Evolutionary conservation across 2,888 invertebrate genomes (phyloP).

Genomic region (Lasioglossum oenotherae): DNA sequence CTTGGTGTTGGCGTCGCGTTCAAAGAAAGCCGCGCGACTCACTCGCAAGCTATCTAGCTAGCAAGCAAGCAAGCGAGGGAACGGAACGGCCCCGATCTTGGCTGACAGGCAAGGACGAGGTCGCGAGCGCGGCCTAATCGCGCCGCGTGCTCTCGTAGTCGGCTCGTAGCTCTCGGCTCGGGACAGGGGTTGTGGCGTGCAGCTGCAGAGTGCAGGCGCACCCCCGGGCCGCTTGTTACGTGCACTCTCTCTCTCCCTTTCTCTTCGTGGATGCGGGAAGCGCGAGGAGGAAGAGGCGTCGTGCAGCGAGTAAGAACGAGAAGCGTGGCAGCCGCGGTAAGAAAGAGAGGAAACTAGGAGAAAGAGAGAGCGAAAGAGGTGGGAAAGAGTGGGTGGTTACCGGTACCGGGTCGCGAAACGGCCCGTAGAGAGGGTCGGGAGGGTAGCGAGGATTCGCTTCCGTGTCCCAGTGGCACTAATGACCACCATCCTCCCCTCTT

Average conservation of each 20-base stretch:
- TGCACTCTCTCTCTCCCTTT: not conserved
- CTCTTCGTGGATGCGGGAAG: not conserved
- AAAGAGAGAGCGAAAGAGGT: conserved; percentile 32
- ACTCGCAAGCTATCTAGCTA: not conserved
- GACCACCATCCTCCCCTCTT: conserved; percentile 75
- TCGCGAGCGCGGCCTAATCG: conserved; percentile 69
- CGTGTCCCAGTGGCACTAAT: conserved; percentile 82
- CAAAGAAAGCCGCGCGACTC: conserved; percentile 27
- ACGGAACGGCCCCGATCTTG: conserved; percentile 68
- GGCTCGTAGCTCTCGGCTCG: conserved; percentile 17
- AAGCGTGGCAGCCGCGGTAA: conserved; percentile 1
- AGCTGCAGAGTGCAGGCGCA: conserved; percentile 62
- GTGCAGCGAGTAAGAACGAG: conserved; percentile 4
- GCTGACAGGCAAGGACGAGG: conserved; percentile 68
- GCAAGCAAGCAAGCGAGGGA: conserved; percentile 36
- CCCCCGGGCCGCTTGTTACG: conserved; percentile 61
- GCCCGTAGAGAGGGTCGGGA: conserved; percentile 38
- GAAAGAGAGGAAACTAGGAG: conserved; percentile 18
- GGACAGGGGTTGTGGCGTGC: conserved; percentile 48
- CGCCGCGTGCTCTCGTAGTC: conserved; percentile 37
- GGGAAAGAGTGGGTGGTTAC: conserved; percentile 58
- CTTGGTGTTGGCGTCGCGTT: conserved; percentile 9
- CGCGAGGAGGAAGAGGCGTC: conserved; percentile 9
- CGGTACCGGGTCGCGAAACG: conserved; percentile 58
- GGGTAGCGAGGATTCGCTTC: conserved; percentile 71